These are phyloP conservation scores for Gallinago solitaria DNA, from an alignment of 2,797 vertebrate genomes.

Conservation along the genomic window DNA sequence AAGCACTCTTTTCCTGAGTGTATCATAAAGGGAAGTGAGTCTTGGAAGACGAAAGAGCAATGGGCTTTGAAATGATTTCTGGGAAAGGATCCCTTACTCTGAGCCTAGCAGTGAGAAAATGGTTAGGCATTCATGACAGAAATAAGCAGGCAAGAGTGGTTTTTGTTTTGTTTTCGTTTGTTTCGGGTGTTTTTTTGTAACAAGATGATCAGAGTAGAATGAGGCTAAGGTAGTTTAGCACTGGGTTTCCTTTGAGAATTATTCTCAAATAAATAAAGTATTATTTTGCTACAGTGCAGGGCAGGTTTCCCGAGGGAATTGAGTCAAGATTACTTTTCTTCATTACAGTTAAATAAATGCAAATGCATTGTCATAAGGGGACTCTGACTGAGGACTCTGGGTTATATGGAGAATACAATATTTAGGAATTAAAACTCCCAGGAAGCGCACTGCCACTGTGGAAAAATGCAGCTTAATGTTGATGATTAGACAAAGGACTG, in stretches of 20 bases:
- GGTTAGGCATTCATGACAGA: neutral
- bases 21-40: neutral
- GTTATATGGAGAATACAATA: neutral
- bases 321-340: neutral
- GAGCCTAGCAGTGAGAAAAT: neutral
- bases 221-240: neutral
- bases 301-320: neutral
- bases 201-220: neutral
- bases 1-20: neutral
- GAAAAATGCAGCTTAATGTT: neutral
- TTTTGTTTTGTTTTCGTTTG: rapidly evolving
- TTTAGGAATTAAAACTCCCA: neutral
- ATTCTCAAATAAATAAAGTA: no score
- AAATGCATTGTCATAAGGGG: neutral
- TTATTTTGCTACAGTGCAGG: neutral
- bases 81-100: neutral
- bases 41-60: neutral
- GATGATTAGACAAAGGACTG: neutral
- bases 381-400: neutral
- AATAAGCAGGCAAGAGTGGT: neutral
- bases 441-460: neutral
- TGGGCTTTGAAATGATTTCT: neutral
- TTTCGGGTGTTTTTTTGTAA: neutral
- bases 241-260: neutral
- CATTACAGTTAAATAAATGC: neutral